Percentiles rank a stretch among this genome's conserved stretches.
Evolutionary conservation across 1,140 invertebrate genomes (phyloP).

Genomic region (Bombus waltoni): DNA sequence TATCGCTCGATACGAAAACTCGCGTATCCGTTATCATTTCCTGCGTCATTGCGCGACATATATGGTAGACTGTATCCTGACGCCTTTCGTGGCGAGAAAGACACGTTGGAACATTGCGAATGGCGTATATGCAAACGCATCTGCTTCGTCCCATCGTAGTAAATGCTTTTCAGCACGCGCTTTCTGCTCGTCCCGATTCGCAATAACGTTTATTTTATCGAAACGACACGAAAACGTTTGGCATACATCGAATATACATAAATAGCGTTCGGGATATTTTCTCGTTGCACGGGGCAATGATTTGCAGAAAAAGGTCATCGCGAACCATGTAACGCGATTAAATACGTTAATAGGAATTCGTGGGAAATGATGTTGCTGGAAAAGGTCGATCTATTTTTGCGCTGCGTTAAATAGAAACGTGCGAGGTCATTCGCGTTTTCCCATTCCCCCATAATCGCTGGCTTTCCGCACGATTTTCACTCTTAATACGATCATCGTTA

Average conservation of each 20-base stretch:
- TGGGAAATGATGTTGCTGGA: neutral
- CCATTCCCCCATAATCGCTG: slow-evolving; percentile 3
- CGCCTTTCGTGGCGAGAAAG: neutral
- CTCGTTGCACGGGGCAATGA: neutral
- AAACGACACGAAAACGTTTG: neutral
- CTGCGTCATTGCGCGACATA: neutral
- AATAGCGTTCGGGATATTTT: neutral
- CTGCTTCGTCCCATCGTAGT: neutral
- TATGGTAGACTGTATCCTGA: neutral
- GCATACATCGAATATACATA: slow-evolving; percentile 5
- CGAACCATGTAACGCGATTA: slow-evolving; percentile 1
- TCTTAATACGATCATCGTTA: slow-evolving; percentile 24
- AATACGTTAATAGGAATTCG: slow-evolving; percentile 10
- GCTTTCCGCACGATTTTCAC: slow-evolving; percentile 18
- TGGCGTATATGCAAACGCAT: neutral
- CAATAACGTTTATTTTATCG: slow-evolving; percentile 13
- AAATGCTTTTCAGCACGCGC: neutral
- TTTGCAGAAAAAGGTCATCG: neutral
- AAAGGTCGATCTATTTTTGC: slow-evolving; percentile 32
- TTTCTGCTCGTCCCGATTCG: neutral
- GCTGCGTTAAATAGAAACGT: slow-evolving; percentile 12
- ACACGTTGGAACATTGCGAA: neutral
- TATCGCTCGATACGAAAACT: neutral
- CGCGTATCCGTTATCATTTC: slow-evolving; percentile 20
- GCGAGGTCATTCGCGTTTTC: slow-evolving; percentile 25